Conservation (phyloP, 2,113 vertebrate genomes). For the Macrotus californicus region DNA sequence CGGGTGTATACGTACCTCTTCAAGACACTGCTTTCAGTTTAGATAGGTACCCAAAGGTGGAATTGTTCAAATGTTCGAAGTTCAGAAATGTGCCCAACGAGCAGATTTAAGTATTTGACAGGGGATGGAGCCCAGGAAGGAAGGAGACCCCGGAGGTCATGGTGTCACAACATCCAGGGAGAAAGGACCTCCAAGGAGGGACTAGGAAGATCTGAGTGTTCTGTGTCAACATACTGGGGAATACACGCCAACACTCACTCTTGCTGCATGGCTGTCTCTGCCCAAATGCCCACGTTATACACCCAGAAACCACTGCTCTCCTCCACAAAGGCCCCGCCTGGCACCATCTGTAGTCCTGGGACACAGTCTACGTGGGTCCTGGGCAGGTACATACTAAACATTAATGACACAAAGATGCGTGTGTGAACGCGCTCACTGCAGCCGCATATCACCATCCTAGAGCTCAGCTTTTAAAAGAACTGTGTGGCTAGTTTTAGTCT, state of each 20-base stretch:
- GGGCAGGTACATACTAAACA: background rate
- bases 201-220: background rate
- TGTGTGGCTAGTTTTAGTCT: background rate
- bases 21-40: background rate
- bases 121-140: background rate
- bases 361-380: background rate
- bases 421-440: no score
- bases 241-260: background rate
- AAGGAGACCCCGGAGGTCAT: background rate
- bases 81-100: background rate
- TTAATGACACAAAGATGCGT: background rate
- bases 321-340: rapidly evolving
- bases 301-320: background rate
- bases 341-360: no score
- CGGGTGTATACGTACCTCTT: background rate
- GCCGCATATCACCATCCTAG: background rate
- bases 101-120: background rate
- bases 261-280: background rate
- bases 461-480: background rate
- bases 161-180: background rate
- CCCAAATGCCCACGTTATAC: rapidly evolving
- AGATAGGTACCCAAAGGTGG: background rate
- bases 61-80: background rate
- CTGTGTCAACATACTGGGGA: background rate
- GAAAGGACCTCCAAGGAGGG: background rate